These are phyloP conservation scores for Zaprionus ornatus DNA, from an alignment of 1,140 invertebrate genomes.

Conservation along the genomic window DNA sequence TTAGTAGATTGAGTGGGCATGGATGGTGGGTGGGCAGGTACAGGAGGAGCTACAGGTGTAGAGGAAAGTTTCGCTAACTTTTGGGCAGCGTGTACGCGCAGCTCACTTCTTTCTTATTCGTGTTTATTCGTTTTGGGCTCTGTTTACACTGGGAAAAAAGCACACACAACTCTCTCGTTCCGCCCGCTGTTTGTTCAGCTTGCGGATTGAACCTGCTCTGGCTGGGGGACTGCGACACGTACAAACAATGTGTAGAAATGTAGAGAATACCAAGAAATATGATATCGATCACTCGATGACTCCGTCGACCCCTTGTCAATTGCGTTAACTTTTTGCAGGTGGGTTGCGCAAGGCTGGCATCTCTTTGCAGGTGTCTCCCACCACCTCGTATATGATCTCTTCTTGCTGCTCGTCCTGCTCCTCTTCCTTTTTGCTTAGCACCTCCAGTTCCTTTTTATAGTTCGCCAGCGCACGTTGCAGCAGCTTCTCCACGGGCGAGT, in stretches of 20 bases:
- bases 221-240: conserved; percentile 4
- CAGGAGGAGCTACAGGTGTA: not conserved
- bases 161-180: conserved; percentile 53
- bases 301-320: not conserved
- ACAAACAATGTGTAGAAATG: conserved; percentile 9
- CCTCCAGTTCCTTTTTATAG: conserved; percentile 65
- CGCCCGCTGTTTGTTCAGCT: conserved; percentile 69
- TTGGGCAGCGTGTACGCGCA: conserved; percentile 11
- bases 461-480: conserved; percentile 69
- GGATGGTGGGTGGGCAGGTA: not conserved
- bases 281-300: conserved; percentile 19
- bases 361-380: conserved; percentile 44
- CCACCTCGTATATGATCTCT: conserved; percentile 56
- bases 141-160: conserved; percentile 60
- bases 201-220: conserved; percentile 24
- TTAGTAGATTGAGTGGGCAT: conserved; percentile 52
- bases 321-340: conserved; percentile 29
- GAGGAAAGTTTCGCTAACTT: conserved; percentile 14
- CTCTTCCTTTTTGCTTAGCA: conserved; percentile 19
- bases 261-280: conserved; percentile 45
- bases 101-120: not conserved
- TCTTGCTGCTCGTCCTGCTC: conserved; percentile 24
- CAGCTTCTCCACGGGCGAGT: conserved; percentile 76
- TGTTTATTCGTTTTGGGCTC: conserved; percentile 55
- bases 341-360: not conserved